Percentiles rank a stretch among this genome's conserved stretches.
phyloP scores from a whole-genome alignment of 2,113 vertebrate species.

The Caloenas nicobarica region DNA sequence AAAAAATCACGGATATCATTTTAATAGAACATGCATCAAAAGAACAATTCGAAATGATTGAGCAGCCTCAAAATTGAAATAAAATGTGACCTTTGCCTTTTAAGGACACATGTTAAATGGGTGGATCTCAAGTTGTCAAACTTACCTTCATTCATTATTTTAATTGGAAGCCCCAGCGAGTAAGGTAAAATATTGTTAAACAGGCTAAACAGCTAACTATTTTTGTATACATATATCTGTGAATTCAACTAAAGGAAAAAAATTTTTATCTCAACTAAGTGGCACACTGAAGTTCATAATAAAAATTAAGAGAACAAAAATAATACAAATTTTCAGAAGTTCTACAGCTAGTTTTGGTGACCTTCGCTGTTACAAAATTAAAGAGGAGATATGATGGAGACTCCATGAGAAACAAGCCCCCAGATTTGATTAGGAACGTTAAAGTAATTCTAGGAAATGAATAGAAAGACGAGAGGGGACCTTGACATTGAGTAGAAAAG shows the following conservation, averaged over 20 bases:
- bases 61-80: background rate
- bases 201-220: background rate
- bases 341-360: background rate
- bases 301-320: background rate
- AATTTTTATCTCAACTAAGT: background rate
- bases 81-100: background rate
- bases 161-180: background rate
- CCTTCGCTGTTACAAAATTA: background rate
- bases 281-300: background rate
- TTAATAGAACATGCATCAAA: background rate
- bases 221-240: background rate
- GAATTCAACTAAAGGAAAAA: background rate
- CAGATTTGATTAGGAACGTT: background rate
- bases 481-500: background rate
- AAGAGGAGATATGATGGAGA: background rate
- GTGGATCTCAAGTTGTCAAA: background rate
- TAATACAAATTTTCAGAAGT: background rate
- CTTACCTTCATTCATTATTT: background rate
- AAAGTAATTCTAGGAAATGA: background rate
- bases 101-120: background rate
- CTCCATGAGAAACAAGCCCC: background rate
- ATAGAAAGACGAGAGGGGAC: background rate
- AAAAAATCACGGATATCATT: background rate
- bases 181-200: background rate
- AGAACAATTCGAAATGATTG: background rate